Conservation (phyloP, 2,888 invertebrate species). For the Erannis defoliaria region DNA sequence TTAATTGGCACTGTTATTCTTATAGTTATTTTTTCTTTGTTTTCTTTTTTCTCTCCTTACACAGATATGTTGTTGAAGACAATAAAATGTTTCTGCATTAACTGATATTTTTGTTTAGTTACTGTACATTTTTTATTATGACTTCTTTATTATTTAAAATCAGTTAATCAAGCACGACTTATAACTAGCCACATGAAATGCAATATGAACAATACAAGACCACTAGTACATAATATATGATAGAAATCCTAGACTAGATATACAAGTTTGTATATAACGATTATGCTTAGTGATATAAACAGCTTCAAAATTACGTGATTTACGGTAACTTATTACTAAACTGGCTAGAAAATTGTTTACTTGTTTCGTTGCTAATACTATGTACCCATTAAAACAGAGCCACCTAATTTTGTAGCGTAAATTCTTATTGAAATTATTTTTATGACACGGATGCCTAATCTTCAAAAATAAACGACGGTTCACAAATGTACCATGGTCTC, state of each 20-base stretch:
- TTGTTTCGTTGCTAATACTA: conserved; percentile 58
- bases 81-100: conserved; percentile 80
- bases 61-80: conserved; percentile 74
- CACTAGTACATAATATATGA: conserved; percentile 18
- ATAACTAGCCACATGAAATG: not conserved
- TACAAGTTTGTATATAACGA: conserved; percentile 64
- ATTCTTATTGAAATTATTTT: conserved; percentile 13
- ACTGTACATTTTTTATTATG: conserved; percentile 54
- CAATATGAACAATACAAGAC: conserved; percentile 32
- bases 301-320: conserved; percentile 59
- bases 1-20: conserved; percentile 84
- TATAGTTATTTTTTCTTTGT: conserved; percentile 74
- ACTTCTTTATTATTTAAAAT: conserved; percentile 35
- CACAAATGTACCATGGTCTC: conserved; percentile 1
- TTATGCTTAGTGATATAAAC: conserved; percentile 58
- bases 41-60: conserved; percentile 69
- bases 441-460: conserved; percentile 6
- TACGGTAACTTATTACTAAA: conserved; percentile 49
- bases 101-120: conserved; percentile 67
- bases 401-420: not conserved
- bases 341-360: conserved; percentile 54
- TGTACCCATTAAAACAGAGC: conserved; percentile 6
- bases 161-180: conserved; percentile 5
- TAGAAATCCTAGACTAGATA: conserved; percentile 42
- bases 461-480: conserved; percentile 23